These are phyloP conservation scores for Chinchilla lanigera DNA, from an alignment of 2,113 vertebrate species.

Conservation along the genomic window DNA sequence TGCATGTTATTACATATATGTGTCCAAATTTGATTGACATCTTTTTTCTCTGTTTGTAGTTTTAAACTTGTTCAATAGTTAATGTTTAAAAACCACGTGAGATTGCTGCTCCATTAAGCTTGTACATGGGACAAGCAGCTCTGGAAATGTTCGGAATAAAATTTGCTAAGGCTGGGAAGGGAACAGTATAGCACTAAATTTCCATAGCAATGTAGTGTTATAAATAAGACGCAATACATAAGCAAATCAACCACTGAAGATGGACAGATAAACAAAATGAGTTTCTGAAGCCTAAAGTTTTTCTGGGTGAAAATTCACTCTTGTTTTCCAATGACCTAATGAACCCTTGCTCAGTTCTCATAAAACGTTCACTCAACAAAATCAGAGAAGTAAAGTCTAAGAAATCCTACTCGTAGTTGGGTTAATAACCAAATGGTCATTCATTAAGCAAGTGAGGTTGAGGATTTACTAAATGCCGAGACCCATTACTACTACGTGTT, in stretches of 20 bases:
- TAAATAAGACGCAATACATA: constrained; percentile 75
- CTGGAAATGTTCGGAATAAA: constrained; percentile 75
- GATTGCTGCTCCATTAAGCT: constrained; percentile 76
- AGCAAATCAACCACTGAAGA: constrained; percentile 66
- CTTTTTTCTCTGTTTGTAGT: constrained; percentile 76
- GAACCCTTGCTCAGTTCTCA: not conserved
- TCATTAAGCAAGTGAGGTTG: not conserved
- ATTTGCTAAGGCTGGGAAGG: constrained; percentile 74
- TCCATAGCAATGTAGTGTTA: constrained; percentile 63
- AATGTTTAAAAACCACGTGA: constrained; percentile 76
- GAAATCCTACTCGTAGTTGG: constrained; percentile 13
- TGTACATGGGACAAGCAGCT: constrained; percentile 65
- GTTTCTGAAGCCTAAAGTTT: constrained; percentile 1
- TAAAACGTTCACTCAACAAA: constrained; percentile 15
- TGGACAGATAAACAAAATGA: constrained; percentile 68
- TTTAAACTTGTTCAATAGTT: constrained; percentile 84
- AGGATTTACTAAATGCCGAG: constrained; percentile 29
- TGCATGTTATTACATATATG: constrained; percentile 73
- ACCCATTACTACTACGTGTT: not conserved
- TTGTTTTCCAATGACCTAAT: constrained; percentile 36
- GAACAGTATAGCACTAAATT: constrained; percentile 62
- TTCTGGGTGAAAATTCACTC: not conserved
- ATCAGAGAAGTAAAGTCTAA: not conserved
- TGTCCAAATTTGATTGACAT: constrained; percentile 69
- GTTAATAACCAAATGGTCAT: not conserved